Evolutionary conservation across 1,140 invertebrate genomes (phyloP).

Genomic region (Zaprionus capensis): DNA sequence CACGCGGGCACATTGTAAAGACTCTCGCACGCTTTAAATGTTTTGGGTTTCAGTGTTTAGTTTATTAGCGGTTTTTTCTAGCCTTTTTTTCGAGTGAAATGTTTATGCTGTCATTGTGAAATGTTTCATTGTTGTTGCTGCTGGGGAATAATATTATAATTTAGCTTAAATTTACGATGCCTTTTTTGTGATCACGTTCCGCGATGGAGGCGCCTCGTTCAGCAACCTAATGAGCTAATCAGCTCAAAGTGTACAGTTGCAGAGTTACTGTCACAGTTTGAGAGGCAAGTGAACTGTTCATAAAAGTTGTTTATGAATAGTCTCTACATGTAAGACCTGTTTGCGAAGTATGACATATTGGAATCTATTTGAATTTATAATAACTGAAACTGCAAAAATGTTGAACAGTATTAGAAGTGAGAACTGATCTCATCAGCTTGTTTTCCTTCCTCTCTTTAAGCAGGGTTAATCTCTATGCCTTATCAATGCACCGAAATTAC

Average conservation of each 20-base stretch:
- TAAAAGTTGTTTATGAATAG: too few species aligned
- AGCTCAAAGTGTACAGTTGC: slow-evolving; percentile 7
- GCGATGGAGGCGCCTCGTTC: slow-evolving; percentile 26
- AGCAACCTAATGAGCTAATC: slow-evolving; percentile 39
- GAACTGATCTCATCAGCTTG: neutral
- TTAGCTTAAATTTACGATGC: slow-evolving; percentile 37
- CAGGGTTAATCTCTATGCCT: too few species aligned
- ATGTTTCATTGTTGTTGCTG: slow-evolving; percentile 12
- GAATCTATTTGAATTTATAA: neutral
- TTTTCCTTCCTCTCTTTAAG: too few species aligned
- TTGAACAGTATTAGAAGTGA: neutral
- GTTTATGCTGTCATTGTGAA: slow-evolving; percentile 46
- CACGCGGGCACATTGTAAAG: slow-evolving; percentile 16
- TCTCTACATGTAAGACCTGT: neutral
- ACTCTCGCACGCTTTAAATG: slow-evolving; percentile 45
- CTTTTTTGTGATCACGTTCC: slow-evolving; percentile 33
- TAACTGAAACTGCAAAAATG: neutral
- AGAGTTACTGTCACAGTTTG: slow-evolving; percentile 15
- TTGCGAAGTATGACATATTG: neutral
- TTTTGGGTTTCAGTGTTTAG: slow-evolving; percentile 11
- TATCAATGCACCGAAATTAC: neutral
- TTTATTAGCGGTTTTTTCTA: slow-evolving; percentile 10
- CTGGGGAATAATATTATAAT: slow-evolving; percentile 14
- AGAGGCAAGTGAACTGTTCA: neutral
- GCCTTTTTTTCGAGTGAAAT: slow-evolving; percentile 39